Base-by-base conservation (phyloP, 2,797 vertebrate genomes). In the Rhinoraja longicauda region DNA sequence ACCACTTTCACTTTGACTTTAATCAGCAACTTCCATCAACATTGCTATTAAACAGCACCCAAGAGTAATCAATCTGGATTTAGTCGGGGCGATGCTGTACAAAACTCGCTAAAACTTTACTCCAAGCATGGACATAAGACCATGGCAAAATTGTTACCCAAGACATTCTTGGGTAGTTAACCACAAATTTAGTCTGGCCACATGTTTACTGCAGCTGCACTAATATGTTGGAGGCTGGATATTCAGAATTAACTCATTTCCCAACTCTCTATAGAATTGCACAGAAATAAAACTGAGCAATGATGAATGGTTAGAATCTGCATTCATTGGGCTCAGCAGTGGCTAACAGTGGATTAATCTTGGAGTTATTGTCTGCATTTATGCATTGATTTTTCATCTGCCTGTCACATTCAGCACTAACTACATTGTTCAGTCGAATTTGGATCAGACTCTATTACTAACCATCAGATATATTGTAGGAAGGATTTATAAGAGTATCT, bases 401-500 rank as follows among this genome's bases (percentile, higher is more conserved):
- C 36, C 6, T 32, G n/a, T 3, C 84, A 88, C n/a, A 21, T 32
- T 45, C 29, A 79, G 39, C 67, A 59, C 15, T 15, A 67, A 82
- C 9, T 19, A 7, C 24, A 64, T 81, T 67, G 15, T 6, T 76
- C 32, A 32, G 9, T 15, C 62, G 6, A 5, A 86, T 17, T 81
- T 67, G 13, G 26, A 90, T 36, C 36, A 53, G 12, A 12, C 59
- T 90, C 12, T 15, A 29, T 76, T 90, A 94, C 97, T 97, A 94
- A 99, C 99, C 98, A 17, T 99, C 98, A 21, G 96, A 95, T 0
- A 95, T 93, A 93, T 95, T 95, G 39, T 53, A 90, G 64, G 95
- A 94, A 10, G 96, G 95, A 94, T 97, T 98, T 95, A 99, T 97
- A 95, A 99, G 98, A 90, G 97, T 98, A 95, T 99, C 99, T 93